Conservation (phyloP, 2,113 vertebrate species). For the Danionella cerebrum region DNA sequence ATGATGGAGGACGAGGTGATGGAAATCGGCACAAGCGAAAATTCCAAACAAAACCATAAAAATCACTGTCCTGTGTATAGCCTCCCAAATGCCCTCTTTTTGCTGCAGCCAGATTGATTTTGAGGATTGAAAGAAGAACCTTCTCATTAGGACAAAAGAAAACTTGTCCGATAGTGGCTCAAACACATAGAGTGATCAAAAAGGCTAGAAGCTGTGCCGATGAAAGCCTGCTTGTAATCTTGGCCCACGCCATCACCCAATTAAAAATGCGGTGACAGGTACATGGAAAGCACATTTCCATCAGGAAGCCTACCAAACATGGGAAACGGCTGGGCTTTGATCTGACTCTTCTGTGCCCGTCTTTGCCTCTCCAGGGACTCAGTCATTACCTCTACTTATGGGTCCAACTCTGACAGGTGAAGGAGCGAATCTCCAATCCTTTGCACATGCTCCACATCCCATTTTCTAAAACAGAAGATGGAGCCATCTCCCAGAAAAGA, state of each 20-base stretch:
- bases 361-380: constrained; percentile 47
- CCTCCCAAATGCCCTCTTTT: constrained; percentile 26
- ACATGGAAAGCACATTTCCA: constrained; percentile 44
- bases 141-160: constrained; percentile 9
- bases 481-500: constrained; percentile 23
- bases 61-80: constrained; percentile 21
- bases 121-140: constrained; percentile 30
- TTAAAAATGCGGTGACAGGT: constrained; percentile 57
- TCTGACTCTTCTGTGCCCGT: constrained; percentile 39
- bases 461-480: constrained; percentile 28
- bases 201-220: constrained; percentile 26
- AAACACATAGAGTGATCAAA: constrained; percentile 36
- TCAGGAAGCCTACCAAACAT: constrained; percentile 39
- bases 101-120: constrained; percentile 2
- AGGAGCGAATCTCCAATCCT: constrained; percentile 19
- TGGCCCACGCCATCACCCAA: constrained; percentile 41
- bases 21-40: constrained; percentile 32
- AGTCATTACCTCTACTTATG: constrained; percentile 41
- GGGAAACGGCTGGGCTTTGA: constrained; percentile 46
- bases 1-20: constrained; percentile 16
- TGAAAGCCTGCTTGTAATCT: constrained; percentile 26
- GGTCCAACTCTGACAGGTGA: constrained; percentile 43
- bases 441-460: constrained; percentile 22
- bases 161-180: constrained; percentile 17
- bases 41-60: constrained; percentile 10